phyloP scores from a whole-genome alignment of 2,797 vertebrate genomes.

The Tangara arthus region DNA sequence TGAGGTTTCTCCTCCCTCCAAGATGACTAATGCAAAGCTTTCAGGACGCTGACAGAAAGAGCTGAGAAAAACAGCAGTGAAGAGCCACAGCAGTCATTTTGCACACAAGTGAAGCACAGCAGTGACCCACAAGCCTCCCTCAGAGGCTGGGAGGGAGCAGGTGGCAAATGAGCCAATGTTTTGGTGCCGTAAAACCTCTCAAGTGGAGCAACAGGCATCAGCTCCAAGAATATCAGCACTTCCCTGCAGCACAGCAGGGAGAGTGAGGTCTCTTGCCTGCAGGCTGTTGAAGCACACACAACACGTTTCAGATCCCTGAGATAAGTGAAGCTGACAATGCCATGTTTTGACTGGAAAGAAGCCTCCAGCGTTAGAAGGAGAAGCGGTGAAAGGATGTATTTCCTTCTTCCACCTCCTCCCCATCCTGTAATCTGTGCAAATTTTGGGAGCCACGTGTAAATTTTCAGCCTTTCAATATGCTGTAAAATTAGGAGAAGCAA shows the following conservation, averaged over 20 bases:
- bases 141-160: conserved; percentile 1
- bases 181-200: not conserved
- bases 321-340: not conserved
- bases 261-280: not conserved
- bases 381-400: not conserved
- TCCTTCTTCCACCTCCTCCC: not conserved
- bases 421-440: not conserved
- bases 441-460: not conserved
- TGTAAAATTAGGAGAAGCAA: not conserved
- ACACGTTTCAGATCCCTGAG: not conserved
- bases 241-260: not conserved
- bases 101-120: not conserved
- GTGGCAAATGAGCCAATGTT: conserved; percentile 10
- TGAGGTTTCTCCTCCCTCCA: not conserved
- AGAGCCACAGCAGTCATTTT: not conserved
- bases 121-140: not conserved
- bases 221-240: conserved; percentile 3
- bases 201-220: not conserved
- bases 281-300: not conserved
- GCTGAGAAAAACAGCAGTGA: not conserved
- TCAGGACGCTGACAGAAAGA: not conserved
- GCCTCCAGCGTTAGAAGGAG: not conserved
- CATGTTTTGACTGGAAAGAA: conserved; percentile 16
- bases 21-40: conserved; percentile 38
- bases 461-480: not conserved